Base-by-base conservation (phyloP, 2,113 vertebrate species). In the Chitala chitala region DNA sequence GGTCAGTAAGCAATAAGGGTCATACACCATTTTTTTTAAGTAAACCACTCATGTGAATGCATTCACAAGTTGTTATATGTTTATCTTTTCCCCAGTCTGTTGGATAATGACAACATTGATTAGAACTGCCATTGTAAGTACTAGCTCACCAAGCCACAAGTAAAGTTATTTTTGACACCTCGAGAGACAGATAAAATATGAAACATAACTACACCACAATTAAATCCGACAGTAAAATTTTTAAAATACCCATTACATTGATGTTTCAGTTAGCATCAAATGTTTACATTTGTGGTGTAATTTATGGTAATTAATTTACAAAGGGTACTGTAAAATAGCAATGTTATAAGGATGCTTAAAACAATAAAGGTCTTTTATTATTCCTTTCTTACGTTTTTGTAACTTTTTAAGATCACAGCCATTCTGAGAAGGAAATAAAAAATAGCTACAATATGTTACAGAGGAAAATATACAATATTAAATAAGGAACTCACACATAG, bases 401-500 rank as follows among this genome's bases (percentile, higher is more conserved):
- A 51, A 22, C 8, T 17, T 54, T n/a, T 54, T n/a, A 54, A 5
- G 20, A 17, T 20, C 31, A 36, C 29, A 38, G 17, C 38, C 38
- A 33, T 63, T 22, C 46, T 46, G 15, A 68, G n/a, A 22, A 2
- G 53, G n/a, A n/a, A n/a, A n/a, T n/a, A 55, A 3, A 6, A n/a
- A n/a, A 3, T 17, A n/a, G 22, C 4, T 20, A 69, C 29, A 31
- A 15, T 69, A 26, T 51, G 15, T 69, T 24, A 22, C n/a, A n/a
- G n/a, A 6, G 46, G 42, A 44, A 56, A 26, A 69, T 4, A 3
- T 26, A 44, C 20, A 15, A 44, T 22, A 51, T 63, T 63, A 33
- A 64, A 50, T 65, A 75, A 68, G 50, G 8, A 61, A 74, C 66
- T 63, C 12, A 36, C 46, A 73, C 64, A 56, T 64, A 53, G 38